Conservation (phyloP, 2,113 vertebrate species). For the Apteryx owenii region DNA sequence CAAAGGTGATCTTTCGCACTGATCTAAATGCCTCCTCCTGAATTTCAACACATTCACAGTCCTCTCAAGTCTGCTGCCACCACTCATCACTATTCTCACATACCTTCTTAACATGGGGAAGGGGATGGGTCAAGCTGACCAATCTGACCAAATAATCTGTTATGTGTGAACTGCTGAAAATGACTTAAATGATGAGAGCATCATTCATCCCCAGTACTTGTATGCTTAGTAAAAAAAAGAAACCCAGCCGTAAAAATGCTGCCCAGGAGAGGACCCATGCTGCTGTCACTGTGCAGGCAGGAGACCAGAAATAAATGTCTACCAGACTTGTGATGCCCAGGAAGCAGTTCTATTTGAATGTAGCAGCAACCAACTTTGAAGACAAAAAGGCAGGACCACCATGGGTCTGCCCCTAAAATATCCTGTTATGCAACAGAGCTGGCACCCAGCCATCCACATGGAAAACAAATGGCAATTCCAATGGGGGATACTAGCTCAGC, state of each 20-base stretch:
- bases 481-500: background rate
- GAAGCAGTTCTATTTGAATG: background rate
- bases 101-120: background rate
- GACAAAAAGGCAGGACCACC: background rate
- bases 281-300: background rate
- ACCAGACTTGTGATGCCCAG: background rate
- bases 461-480: background rate
- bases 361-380: background rate
- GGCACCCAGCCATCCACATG: too few relatives aligned
- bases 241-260: background rate
- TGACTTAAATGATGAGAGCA: rapidly evolving
- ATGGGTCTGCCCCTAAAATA: background rate
- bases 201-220: background rate
- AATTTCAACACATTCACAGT: background rate
- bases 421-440: background rate
- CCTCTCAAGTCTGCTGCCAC: background rate
- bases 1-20: background rate
- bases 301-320: background rate
- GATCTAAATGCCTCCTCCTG: background rate
- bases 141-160: background rate
- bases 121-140: background rate
- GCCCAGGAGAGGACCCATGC: background rate
- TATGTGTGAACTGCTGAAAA: background rate
- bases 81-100: background rate
- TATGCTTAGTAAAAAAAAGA: rapidly evolving